These are phyloP conservation scores for Tetramorium alpestre DNA, from an alignment of 1,140 invertebrate species.

Conservation along the genomic window DNA sequence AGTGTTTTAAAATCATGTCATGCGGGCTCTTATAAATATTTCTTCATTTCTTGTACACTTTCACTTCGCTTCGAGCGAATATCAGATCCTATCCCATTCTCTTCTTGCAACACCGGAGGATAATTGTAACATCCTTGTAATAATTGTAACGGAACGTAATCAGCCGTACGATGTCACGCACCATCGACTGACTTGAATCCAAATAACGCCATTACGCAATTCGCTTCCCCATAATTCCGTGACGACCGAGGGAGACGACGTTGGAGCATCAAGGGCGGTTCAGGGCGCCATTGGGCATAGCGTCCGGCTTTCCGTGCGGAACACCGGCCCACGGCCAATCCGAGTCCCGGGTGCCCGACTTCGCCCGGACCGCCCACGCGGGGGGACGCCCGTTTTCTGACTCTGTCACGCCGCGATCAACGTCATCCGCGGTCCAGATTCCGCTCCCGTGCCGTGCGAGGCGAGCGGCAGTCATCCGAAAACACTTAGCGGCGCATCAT, in stretches of 20 bases:
- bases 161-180: background rate
- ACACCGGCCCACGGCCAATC: slow-evolving; percentile 7
- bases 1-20: background rate
- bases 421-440: slow-evolving; percentile 43
- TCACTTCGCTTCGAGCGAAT: background rate
- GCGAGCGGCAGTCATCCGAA: slow-evolving; percentile 71
- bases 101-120: background rate
- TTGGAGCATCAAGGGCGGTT: background rate
- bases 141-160: background rate
- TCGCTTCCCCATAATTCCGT: slow-evolving; percentile 36
- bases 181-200: background rate
- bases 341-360: background rate
- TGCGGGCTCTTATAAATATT: background rate
- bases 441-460: slow-evolving; percentile 42
- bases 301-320: background rate
- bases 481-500: slow-evolving; percentile 73
- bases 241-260: slow-evolving; percentile 24
- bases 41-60: background rate
- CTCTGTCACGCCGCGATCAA: slow-evolving; percentile 38
- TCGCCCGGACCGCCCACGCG: slow-evolving; percentile 14
- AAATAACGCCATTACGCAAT: slow-evolving; percentile 60
- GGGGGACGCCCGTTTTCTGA: slow-evolving; percentile 9
- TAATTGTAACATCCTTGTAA: background rate
- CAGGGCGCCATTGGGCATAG: slow-evolving; percentile 32
- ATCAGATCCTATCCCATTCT: background rate